Evolutionary conservation across 2,113 vertebrate species (phyloP).

Genomic region (human (Homo sapiens)): DNA sequence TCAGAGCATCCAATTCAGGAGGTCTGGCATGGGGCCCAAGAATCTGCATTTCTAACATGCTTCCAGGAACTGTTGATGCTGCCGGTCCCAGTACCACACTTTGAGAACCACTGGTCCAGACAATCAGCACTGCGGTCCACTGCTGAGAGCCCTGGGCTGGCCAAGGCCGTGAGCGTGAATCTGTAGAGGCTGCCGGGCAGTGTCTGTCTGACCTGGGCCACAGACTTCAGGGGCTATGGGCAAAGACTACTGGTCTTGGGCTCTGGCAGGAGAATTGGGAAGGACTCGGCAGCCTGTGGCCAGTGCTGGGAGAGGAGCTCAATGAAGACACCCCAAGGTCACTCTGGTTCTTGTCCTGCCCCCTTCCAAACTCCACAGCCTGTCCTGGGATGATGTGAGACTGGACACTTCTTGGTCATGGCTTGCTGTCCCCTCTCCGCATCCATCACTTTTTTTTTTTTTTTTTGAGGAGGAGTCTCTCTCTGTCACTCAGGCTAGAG

Average conservation of each 20-base stretch:
- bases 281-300: accelerated
- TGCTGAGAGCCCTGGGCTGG: neutral
- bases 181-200: too few species aligned
- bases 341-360: too few species aligned
- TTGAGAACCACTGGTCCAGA: neutral
- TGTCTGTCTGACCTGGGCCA: neutral
- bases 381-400: neutral
- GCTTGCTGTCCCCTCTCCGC: neutral
- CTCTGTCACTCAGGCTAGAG: too few species aligned
- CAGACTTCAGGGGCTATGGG: neutral
- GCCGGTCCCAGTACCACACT: neutral
- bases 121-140: too few species aligned
- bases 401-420: neutral
- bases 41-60: neutral
- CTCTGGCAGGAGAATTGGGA: neutral
- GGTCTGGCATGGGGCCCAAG: neutral
- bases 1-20: neutral
- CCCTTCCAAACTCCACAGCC: neutral
- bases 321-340: neutral
- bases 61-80: neutral
- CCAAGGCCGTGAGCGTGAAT: accelerated
- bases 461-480: too few species aligned
- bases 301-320: neutral
- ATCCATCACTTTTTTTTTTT: too few species aligned
- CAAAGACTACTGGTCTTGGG: neutral